phyloP scores from a whole-genome alignment of 2,797 vertebrate genomes.

The Tokudaia muenninki region DNA sequence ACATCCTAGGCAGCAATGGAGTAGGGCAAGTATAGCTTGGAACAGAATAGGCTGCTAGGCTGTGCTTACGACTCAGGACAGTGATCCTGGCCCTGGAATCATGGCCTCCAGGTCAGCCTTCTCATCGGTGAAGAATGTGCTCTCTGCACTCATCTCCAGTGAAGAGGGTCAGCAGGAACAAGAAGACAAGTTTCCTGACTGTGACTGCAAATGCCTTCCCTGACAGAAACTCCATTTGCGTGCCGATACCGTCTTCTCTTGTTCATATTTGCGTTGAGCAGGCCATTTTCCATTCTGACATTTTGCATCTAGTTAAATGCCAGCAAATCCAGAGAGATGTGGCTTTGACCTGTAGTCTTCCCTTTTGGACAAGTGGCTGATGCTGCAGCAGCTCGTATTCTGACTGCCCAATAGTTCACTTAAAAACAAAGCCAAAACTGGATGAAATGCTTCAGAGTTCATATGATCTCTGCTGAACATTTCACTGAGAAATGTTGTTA shows the following conservation, averaged over 20 bases:
- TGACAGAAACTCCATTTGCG: constrained; percentile 64
- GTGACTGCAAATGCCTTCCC: background rate
- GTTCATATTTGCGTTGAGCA: constrained; percentile 83
- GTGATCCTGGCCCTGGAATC: background rate
- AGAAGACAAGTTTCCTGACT: constrained; percentile 51
- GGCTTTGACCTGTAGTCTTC: constrained; percentile 74
- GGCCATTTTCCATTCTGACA: constrained; percentile 80
- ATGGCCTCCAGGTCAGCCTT: background rate
- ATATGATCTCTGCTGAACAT: constrained; percentile 76
- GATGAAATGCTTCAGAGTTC: constrained; percentile 73
- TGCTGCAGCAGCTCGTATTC: constrained; percentile 44
- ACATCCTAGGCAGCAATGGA: background rate
- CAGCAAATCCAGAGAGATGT: constrained; percentile 79
- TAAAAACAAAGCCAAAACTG: background rate
- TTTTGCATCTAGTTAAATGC: constrained; percentile 84
- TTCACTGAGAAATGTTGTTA: constrained; percentile 80
- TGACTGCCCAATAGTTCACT: background rate
- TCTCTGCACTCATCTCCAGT: background rate
- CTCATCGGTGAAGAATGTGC: constrained; percentile 14
- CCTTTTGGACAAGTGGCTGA: constrained; percentile 60
- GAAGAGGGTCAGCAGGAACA: constrained; percentile 54
- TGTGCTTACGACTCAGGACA: background rate
- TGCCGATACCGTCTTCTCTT: constrained; percentile 63
- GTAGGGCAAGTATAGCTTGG: background rate
- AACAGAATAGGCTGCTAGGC: background rate